Base-by-base conservation (phyloP, 2,888 invertebrate genomes). In the Mellilla xanthometata region DNA sequence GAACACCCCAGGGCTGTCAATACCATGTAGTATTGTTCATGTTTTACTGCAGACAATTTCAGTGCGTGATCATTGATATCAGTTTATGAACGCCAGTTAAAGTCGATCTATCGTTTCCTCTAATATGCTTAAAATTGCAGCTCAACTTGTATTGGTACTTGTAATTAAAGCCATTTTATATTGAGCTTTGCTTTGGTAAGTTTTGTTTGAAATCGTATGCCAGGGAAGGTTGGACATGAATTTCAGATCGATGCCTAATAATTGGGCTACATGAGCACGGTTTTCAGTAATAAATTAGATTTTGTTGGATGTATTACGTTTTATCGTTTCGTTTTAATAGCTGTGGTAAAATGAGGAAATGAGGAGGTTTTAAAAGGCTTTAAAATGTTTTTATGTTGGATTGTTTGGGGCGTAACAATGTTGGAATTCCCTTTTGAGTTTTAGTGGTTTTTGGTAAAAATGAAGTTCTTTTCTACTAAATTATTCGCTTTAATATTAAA, bases 211-310 rank as follows among this genome's bases (percentile, higher is more conserved):
- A 1, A 5, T 19, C 4, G 6, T 19, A 6, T 19, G 15, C 2
- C 15, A 19, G 6, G 15, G 15, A 1, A 19, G 4, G 4, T 2
- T 24, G 24, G 12, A 11, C 1, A 2, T 33, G 38, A 38, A 19
- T 36, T 35, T 34, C 10, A 13, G 22, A 32, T 36, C 36, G 40
- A 31, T 33, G 33, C 15, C 26, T 29, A 28, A 34, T 48, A 42
- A 48, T 48, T 48, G 47, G 24, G 32, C n/a, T 30, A 39, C 29
- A 19, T 38, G 36, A 28, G 34, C 24, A 32, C 33, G 44, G 43
- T 49, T 44, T 44, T 24, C 11, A 28, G 34, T n/a, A 38, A 52
- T 55, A 52, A 54, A 52, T 54, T 45, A 41, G 47, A 47, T 45
- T 49, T 40, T 32, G 42, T 34, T 35, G 41, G 39, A 44, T 52